A percentile compares a stretch with the other conserved stretches of the same genome.
phyloP scores from a whole-genome alignment of 53 echinoderm and acorn worm genomes.

The Echinometra lucunter region DNA sequence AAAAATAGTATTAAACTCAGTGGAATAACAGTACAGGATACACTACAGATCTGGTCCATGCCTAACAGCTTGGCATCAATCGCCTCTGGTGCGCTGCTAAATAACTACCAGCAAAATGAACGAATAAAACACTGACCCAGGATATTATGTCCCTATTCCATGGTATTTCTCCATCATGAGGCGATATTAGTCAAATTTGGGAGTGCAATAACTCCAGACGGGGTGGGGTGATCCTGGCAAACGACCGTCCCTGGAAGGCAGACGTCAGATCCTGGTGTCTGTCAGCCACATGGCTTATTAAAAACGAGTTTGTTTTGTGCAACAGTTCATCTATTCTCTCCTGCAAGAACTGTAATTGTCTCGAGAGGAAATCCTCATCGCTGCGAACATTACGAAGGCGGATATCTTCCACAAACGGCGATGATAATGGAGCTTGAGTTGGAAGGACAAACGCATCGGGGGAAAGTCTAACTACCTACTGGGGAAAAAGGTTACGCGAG shows the following conservation, averaged over 20 bases:
- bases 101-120: slow-evolving; percentile 41
- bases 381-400: neutral
- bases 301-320: neutral
- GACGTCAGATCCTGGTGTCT: neutral
- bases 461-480: slow-evolving; percentile 18
- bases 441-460: slow-evolving; percentile 24
- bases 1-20: neutral
- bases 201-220: neutral
- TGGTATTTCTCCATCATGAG: neutral
- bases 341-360: neutral
- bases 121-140: neutral
- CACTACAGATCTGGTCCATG: neutral
- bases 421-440: neutral
- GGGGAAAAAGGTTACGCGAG: slow-evolving; percentile 14
- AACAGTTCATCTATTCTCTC: slow-evolving; percentile 29
- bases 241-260: neutral
- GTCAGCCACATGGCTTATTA: neutral
- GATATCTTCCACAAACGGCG: neutral
- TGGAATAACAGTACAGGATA: neutral
- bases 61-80: neutral
- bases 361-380: neutral
- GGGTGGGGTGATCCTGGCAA: neutral
- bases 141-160: neutral
- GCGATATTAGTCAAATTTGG: slow-evolving; percentile 12
- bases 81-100: neutral